Base-by-base conservation (phyloP, 2,888 invertebrate genomes). In the Melinopterus prodromus region DNA sequence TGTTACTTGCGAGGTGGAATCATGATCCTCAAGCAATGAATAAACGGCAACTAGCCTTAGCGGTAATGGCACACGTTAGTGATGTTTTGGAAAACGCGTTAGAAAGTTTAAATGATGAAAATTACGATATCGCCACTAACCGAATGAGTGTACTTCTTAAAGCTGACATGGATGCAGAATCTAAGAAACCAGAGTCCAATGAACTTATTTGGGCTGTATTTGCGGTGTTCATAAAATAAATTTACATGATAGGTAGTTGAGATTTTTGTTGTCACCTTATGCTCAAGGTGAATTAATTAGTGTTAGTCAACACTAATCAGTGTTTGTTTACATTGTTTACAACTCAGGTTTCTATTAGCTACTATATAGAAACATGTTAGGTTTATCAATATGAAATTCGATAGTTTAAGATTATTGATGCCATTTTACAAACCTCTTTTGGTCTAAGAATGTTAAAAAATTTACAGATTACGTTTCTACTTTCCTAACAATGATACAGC, bases 11-110 rank as follows among this genome's bases (percentile, higher is more conserved):
- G 79, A 96, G 96, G 86, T 99, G 98, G 92, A 96, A 96, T 69
- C 98, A 97, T 82, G 98, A 98, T 90, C 94, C 97, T 9, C 97
- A 97, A 84, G 94, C 98, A 85, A 98, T 98, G 92, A 98, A 98
- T 88, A 96, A 95, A 88, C 93, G 98, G 75, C 93, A 96, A 86
- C 90, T 99, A 86, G 95, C 98, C 70, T 92, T 98, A 81, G 93
- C 99, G 86, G 95, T 97, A 90, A 91, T 98, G 85, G 97, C 98
- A 26, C 98, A 99, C 89, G 96, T 98, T 6, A 97, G 97, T 14
- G 98, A 99, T 89, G 99, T 99, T 16, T 92, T 99, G 78, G 98
- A 99, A 91, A 99, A 99, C 89, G 98, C 98, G 76, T 98, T 99
- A 89, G 97, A 97, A 16, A 97, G 98, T 2, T 92, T 99, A 6